phyloP scores from a whole-genome alignment of 2,888 invertebrate genomes.

The Taphrorychus bicolor region DNA sequence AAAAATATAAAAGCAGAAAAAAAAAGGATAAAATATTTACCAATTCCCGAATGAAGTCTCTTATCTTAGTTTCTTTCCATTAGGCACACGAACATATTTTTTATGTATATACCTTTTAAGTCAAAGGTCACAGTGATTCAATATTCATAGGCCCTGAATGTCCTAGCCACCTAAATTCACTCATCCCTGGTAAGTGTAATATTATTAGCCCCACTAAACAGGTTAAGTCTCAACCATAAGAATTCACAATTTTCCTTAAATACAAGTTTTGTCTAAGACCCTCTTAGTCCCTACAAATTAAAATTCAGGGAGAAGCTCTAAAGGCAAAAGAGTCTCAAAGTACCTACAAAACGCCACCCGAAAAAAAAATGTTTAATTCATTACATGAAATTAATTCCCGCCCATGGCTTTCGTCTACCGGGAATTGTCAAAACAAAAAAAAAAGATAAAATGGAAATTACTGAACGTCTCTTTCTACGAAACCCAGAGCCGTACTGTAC shows the following conservation, averaged over 20 bases:
- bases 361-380: constrained; percentile 5
- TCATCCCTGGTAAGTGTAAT: background rate
- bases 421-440: constrained; percentile 3
- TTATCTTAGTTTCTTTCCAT: constrained; percentile 28
- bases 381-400: background rate
- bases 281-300: background rate
- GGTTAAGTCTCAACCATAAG: background rate
- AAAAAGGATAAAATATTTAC: constrained; percentile 28
- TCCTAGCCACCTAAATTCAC: background rate
- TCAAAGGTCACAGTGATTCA: background rate
- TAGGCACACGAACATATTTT: constrained; percentile 25
- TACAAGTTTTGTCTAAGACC: background rate
- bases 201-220: background rate
- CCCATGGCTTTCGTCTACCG: background rate
- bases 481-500: background rate
- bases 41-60: constrained; percentile 20
- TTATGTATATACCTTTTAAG: background rate
- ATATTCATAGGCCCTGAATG: background rate
- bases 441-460: background rate
- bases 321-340: background rate
- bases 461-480: background rate
- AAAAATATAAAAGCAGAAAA: too few species aligned
- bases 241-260: too few species aligned
- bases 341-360: background rate
- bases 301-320: background rate